A percentile compares a stretch with the other conserved stretches of the same genome.
These are phyloP conservation scores for Stenodera caucasica DNA, from an alignment of 2,888 invertebrate genomes.

Conservation along the genomic window DNA sequence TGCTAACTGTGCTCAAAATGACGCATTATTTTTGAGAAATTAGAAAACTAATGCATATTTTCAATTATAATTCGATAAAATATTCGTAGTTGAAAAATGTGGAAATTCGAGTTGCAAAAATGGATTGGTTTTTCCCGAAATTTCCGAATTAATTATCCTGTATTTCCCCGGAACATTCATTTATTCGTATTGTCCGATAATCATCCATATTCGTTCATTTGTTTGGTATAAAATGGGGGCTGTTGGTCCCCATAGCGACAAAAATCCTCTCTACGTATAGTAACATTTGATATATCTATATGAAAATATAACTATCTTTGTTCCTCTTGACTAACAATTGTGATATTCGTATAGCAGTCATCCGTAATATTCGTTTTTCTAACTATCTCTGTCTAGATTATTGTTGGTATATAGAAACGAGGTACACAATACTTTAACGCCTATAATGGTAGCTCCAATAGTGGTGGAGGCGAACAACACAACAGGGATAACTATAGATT, in stretches of 20 bases:
- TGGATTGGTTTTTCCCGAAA: too few relatives aligned
- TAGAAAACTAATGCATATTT: too few relatives aligned
- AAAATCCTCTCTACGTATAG: constrained; percentile 15
- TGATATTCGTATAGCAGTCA: constrained; percentile 35
- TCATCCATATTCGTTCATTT: constrained; percentile 5
- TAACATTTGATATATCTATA: constrained; percentile 19
- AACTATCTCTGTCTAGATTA: background rate
- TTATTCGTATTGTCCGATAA: background rate
- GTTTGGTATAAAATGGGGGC: constrained; percentile 5
- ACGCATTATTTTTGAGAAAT: too few relatives aligned
- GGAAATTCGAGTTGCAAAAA: too few relatives aligned
- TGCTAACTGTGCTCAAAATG: too few relatives aligned
- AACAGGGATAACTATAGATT: background rate
- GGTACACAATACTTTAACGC: background rate
- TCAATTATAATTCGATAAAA: too few relatives aligned
- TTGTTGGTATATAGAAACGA: background rate
- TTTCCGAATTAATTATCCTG: background rate
- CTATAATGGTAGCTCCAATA: background rate
- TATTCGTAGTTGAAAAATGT: too few relatives aligned
- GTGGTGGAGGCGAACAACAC: background rate
- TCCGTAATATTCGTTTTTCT: background rate
- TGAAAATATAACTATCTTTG: constrained; percentile 15
- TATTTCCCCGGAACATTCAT: background rate
- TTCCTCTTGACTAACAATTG: constrained; percentile 41
- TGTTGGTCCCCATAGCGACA: constrained; percentile 24